Evolutionary conservation across 2,113 vertebrate genomes (phyloP).

Genomic region (Dasyurus viverrinus): DNA sequence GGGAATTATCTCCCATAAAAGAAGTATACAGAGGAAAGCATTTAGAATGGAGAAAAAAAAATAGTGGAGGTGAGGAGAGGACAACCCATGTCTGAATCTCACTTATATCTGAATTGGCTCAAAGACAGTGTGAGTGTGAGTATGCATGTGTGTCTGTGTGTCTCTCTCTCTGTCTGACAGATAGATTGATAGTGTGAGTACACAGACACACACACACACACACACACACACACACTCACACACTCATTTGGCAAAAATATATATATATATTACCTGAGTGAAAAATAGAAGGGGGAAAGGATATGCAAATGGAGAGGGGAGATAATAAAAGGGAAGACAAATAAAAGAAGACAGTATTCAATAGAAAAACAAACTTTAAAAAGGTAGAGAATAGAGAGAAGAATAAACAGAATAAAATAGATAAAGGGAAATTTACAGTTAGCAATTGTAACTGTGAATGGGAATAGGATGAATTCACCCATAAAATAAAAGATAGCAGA

Average conservation of each 20-base stretch:
- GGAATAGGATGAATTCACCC: not conserved
- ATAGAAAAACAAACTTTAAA: not conserved
- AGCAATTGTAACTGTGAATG: not conserved
- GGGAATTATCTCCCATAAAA: too few relatives aligned
- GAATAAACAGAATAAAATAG: not conserved
- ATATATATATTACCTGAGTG: not conserved
- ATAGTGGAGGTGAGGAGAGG: not conserved
- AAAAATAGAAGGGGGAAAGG: not conserved
- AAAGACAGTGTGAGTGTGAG: not conserved
- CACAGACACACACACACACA: too few relatives aligned
- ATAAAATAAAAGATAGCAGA: not conserved
- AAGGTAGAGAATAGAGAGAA: not conserved
- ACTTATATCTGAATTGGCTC: not conserved
- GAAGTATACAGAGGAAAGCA: too few relatives aligned
- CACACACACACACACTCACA: too few relatives aligned
- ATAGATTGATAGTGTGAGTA: too few relatives aligned
- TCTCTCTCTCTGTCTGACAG: too few relatives aligned
- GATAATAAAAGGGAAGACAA: not conserved
- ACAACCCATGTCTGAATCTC: not conserved
- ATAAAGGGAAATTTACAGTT: not conserved
- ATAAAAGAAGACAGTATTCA: not conserved
- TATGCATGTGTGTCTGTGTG: too few relatives aligned
- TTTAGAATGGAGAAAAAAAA: not conserved
- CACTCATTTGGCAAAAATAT: not conserved
- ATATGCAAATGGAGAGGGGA: not conserved